Evolutionary conservation across 2,797 vertebrate genomes (phyloP).

Genomic region (Spinibarbus caldwelli): DNA sequence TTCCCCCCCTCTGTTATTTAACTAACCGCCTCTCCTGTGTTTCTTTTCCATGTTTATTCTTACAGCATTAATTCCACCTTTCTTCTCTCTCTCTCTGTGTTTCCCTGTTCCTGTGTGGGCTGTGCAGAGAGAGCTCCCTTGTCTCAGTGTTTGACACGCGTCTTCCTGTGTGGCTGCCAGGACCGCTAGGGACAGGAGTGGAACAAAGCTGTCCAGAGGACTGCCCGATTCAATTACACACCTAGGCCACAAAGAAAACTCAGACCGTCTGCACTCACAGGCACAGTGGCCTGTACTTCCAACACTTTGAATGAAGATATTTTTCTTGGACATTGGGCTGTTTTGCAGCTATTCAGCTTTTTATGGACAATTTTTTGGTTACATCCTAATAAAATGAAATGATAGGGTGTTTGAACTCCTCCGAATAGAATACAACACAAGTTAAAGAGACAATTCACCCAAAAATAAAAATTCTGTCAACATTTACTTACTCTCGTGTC

Average conservation of each 20-base stretch:
- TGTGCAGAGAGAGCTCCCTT: conserved; percentile 54
- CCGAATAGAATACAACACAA: background rate
- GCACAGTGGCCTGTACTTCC: conserved; percentile 2
- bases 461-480: background rate
- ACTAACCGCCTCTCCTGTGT: conserved; percentile 45
- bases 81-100: conserved; percentile 22
- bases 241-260: conserved; percentile 48
- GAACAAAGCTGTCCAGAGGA: conserved; percentile 68
- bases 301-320: background rate
- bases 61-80: conserved; percentile 30
- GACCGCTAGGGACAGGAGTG: conserved; percentile 65
- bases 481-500: background rate
- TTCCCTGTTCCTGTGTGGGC: conserved; percentile 46
- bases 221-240: conserved; percentile 69
- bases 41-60: conserved; percentile 48
- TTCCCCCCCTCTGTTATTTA: conserved; percentile 52
- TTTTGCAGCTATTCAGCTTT: background rate
- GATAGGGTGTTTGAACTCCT: background rate
- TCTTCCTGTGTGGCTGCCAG: conserved; percentile 70
- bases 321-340: conserved; percentile 23
- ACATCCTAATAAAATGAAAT: background rate
- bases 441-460: background rate
- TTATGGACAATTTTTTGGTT: background rate
- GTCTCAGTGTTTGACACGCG: conserved; percentile 69
- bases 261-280: conserved; percentile 31